Evolutionary conservation across 2,113 vertebrate genomes (phyloP).

Genomic region (Stegostoma tigrinum): DNA sequence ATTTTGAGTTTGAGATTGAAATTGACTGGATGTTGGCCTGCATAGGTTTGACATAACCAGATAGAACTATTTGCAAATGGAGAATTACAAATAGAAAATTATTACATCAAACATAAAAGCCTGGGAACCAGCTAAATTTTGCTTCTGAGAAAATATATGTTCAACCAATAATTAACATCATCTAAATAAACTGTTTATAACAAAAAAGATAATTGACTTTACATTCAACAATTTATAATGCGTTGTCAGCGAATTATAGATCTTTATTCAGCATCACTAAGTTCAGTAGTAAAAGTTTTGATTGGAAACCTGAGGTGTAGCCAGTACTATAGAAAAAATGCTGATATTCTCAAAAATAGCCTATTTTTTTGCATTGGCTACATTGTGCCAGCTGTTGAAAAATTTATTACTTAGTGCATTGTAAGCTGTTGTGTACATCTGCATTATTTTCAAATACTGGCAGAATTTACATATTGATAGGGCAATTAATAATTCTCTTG

Average conservation of each 20-base stretch:
- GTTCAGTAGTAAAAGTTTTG: not conserved
- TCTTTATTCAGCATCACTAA: not conserved
- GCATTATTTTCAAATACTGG: not conserved
- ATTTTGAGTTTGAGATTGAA: too few species aligned
- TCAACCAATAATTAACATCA: not conserved
- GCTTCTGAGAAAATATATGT: not conserved
- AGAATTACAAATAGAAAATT: not conserved
- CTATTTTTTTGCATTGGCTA: not conserved
- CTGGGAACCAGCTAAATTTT: not conserved
- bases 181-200: not conserved
- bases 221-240: not conserved
- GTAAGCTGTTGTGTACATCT: not conserved
- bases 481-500: not conserved
- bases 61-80: not conserved
- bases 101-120: not conserved
- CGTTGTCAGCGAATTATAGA: not conserved
- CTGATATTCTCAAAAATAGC: not conserved
- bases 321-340: not conserved
- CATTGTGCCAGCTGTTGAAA: not conserved
- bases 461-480: not conserved
- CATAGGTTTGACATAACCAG: too few species aligned
- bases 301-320: not conserved
- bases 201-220: not conserved
- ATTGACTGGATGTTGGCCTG: too few species aligned
- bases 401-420: not conserved